Conservation (phyloP, 2,888 invertebrate species). For the Cephus runcator region DNA sequence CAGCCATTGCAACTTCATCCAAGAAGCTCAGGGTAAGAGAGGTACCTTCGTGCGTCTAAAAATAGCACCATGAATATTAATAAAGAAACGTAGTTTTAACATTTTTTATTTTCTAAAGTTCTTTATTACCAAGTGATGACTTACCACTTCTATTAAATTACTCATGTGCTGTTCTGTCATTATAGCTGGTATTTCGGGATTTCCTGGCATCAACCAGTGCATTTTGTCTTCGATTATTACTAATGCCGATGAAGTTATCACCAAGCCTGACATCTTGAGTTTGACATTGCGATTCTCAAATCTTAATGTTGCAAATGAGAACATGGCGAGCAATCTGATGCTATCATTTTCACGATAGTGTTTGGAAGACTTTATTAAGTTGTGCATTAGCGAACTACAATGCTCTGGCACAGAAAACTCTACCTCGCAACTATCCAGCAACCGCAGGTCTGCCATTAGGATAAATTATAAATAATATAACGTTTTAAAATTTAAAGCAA, state of each 20-base stretch:
- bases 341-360: conserved; percentile 56
- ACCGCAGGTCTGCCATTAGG: conserved; percentile 55
- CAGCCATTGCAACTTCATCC: conserved; percentile 67
- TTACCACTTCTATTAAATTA: conserved; percentile 69
- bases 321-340: conserved; percentile 63
- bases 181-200: conserved; percentile 51
- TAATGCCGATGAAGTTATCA: conserved; percentile 61
- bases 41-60: conserved; percentile 32
- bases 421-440: conserved; percentile 65
- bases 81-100: not conserved
- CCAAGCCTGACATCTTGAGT: conserved; percentile 47
- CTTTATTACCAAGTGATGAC: conserved; percentile 29
- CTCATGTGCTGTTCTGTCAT: conserved; percentile 67
- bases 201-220: conserved; percentile 65
- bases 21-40: conserved; percentile 66
- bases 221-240: conserved; percentile 64
- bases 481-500: not conserved
- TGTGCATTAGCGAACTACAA: conserved; percentile 48
- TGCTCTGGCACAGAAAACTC: conserved; percentile 58
- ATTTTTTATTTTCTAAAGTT: not conserved
- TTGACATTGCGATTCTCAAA: conserved; percentile 47
- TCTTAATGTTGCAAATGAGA: conserved; percentile 63
- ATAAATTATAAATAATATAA: conserved; percentile 4
- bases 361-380: conserved; percentile 46
- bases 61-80: not conserved